A percentile compares a stretch with the other conserved stretches of the same genome.
These are phyloP conservation scores for Cheilinus undulatus DNA, from an alignment of 2,113 vertebrate genomes.

Conservation along the genomic window DNA sequence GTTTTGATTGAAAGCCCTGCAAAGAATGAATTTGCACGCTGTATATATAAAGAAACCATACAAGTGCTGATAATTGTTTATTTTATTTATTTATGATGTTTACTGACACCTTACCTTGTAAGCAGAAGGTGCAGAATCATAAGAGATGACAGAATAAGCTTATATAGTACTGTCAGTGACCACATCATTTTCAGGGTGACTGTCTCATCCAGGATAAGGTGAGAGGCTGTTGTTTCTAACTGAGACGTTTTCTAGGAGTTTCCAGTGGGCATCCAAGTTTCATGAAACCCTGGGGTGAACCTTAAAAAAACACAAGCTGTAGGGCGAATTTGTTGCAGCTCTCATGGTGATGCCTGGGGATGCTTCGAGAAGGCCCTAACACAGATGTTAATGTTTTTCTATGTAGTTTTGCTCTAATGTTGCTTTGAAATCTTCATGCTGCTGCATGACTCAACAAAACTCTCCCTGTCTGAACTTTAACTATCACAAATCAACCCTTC, in stretches of 20 bases:
- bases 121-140: too few species aligned
- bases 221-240: background rate
- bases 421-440: conserved; percentile 14
- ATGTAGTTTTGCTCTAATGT: conserved; percentile 10
- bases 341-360: background rate
- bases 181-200: background rate
- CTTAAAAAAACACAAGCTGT: conserved; percentile 6
- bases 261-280: conserved; percentile 1
- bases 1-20: too few species aligned
- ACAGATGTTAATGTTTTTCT: background rate
- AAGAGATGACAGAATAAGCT: background rate
- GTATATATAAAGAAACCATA: too few species aligned
- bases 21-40: too few species aligned
- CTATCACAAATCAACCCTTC: too few species aligned
- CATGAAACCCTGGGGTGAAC: conserved; percentile 13
- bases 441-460: too few species aligned
- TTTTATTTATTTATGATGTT: too few species aligned
- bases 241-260: background rate
- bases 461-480: too few species aligned
- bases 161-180: background rate
- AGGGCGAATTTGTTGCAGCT: conserved; percentile 11
- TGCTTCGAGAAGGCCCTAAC: background rate
- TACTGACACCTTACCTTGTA: too few species aligned
- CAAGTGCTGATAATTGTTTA: too few species aligned
- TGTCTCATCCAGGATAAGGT: background rate